These are phyloP conservation scores for Hydrophis major DNA, from an alignment of 2,797 vertebrate genomes.

Conservation along the genomic window DNA sequence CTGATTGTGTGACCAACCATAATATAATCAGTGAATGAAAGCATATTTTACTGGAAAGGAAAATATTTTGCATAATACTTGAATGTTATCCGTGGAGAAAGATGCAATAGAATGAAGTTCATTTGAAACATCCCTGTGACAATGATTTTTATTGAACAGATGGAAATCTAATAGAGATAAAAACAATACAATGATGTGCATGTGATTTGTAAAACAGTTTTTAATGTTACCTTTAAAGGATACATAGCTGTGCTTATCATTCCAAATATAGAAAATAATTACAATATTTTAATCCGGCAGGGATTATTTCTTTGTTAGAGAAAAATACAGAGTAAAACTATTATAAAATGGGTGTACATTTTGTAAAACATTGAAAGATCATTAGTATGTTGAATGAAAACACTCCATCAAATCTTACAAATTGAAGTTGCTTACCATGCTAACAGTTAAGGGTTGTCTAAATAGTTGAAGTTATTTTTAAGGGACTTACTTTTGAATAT, in stretches of 20 bases:
- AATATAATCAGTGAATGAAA: neutral
- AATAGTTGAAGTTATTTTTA: neutral
- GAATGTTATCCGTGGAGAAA: neutral
- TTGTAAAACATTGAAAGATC: neutral
- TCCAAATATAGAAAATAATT: constrained; percentile 45
- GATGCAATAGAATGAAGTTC: neutral
- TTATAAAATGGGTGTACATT: neutral
- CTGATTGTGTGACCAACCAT: neutral
- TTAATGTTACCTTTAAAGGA: constrained; percentile 34
- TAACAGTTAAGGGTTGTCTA: neutral
- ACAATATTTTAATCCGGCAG: constrained; percentile 42
- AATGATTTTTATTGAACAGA: neutral
- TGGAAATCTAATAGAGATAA: neutral
- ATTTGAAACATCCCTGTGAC: neutral
- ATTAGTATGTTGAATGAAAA: neutral
- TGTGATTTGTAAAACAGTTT: neutral
- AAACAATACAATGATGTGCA: neutral
- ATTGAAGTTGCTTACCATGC: constrained; percentile 47
- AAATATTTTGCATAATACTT: neutral
- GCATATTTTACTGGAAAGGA: neutral
- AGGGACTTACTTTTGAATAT: neutral
- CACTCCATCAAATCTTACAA: constrained; percentile 40
- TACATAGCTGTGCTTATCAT: constrained; percentile 47
- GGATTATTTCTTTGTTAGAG: neutral
- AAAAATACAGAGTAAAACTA: neutral